A percentile compares a stretch with the other conserved stretches of the same genome.
Conservation (phyloP, 37 sponge, comb jelly and placozoan species). For the Amphimedon queenslandica region DNA sequence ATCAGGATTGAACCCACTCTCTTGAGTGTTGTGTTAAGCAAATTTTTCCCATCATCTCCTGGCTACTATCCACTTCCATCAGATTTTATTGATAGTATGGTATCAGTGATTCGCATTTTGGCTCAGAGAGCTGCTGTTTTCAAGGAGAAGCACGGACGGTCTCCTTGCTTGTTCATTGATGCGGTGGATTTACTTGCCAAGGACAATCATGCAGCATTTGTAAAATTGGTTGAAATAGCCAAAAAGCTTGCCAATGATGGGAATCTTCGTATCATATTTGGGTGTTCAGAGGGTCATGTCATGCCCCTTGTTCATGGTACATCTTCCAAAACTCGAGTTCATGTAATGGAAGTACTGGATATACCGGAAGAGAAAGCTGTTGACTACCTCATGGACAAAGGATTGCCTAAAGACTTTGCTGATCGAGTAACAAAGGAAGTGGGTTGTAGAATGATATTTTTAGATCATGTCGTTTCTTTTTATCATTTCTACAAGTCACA, state of each 20-base stretch:
- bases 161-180: slow-evolving; percentile 8
- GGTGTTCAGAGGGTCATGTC: neutral
- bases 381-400: neutral
- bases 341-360: neutral
- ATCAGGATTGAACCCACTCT: slow-evolving; percentile 1
- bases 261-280: neutral
- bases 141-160: neutral
- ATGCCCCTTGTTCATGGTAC: neutral
- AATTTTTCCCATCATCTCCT: neutral
- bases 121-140: neutral
- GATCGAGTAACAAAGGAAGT: neutral
- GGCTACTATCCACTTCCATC: neutral
- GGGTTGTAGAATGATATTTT: neutral
- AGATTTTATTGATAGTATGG: neutral
- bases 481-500: neutral
- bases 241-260: neutral
- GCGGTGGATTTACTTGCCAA: neutral
- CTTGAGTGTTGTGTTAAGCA: neutral
- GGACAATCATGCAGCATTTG: neutral
- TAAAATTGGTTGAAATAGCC: neutral
- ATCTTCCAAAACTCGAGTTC: neutral
- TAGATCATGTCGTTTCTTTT: neutral
- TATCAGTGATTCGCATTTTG: neutral
- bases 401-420: neutral
- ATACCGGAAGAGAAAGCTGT: neutral